These are phyloP conservation scores for Corythaeola cristata DNA, from an alignment of 2,113 vertebrate genomes.

Conservation along the genomic window DNA sequence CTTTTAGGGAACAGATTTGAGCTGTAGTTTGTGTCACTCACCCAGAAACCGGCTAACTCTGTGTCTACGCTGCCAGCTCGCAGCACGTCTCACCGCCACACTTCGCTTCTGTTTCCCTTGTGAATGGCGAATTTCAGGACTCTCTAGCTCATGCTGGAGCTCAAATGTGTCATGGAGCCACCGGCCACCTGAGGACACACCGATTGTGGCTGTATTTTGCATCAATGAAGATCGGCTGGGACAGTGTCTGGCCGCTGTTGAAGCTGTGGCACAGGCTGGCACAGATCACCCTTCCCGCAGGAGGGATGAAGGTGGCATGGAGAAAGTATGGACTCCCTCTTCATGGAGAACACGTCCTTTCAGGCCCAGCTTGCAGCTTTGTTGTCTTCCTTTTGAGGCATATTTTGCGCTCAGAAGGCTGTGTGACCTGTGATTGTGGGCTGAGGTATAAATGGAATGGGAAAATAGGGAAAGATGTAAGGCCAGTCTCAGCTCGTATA, in stretches of 20 bases:
- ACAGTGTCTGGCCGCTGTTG: rapidly evolving
- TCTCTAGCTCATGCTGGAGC: rapidly evolving
- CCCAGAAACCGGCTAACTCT: background rate
- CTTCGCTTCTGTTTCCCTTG: background rate
- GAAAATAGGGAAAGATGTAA: background rate
- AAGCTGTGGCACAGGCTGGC: background rate
- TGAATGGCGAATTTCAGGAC: background rate
- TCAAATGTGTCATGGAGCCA: background rate
- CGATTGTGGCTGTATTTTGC: background rate
- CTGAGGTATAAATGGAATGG: background rate
- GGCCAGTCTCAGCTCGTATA: background rate
- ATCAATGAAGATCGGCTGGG: background rate
- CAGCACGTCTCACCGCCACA: rapidly evolving
- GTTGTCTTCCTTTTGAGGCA: rapidly evolving
- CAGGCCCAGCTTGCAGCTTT: background rate
- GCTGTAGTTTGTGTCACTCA: background rate
- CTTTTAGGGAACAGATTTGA: background rate
- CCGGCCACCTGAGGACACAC: rapidly evolving
- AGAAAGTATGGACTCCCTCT: background rate
- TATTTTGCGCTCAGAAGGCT: background rate
- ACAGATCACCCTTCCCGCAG: rapidly evolving
- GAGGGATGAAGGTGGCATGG: background rate
- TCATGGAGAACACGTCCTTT: rapidly evolving
- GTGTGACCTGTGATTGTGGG: background rate
- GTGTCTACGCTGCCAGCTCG: rapidly evolving